phyloP scores from a whole-genome alignment of 2,888 invertebrate species.

The Lithophane leautieri region DNA sequence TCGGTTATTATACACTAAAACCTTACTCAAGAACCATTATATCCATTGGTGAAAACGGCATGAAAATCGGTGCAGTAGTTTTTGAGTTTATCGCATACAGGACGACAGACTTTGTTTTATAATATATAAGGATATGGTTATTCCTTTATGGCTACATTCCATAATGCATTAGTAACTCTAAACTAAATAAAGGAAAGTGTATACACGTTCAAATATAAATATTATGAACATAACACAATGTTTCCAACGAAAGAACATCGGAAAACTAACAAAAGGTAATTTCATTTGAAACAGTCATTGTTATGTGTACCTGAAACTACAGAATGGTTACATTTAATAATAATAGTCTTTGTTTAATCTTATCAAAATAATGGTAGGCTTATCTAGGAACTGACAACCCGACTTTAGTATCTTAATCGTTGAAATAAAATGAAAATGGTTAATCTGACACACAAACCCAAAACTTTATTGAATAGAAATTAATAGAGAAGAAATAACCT shows the following conservation, averaged over 20 bases:
- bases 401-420: neutral
- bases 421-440: constrained; percentile 1
- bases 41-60: too few species aligned
- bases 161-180: too few species aligned
- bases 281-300: constrained; percentile 7
- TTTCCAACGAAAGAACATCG: neutral
- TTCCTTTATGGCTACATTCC: too few species aligned
- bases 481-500: too few species aligned
- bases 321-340: constrained; percentile 3
- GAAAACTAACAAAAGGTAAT: constrained; percentile 8
- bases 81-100: too few species aligned
- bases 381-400: constrained; percentile 19
- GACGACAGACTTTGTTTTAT: too few species aligned
- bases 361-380: constrained; percentile 27
- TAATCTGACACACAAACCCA: neutral
- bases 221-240: neutral
- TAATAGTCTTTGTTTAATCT: constrained; percentile 27
- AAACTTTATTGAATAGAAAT: too few species aligned
- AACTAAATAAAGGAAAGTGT: too few species aligned
- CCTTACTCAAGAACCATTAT: too few species aligned
- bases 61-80: too few species aligned
- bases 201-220: neutral
- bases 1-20: too few species aligned
- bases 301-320: constrained; percentile 18
- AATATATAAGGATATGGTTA: too few species aligned